Evolutionary conservation across 2,888 invertebrate genomes (phyloP).

Genomic region (Erynnis tages): DNA sequence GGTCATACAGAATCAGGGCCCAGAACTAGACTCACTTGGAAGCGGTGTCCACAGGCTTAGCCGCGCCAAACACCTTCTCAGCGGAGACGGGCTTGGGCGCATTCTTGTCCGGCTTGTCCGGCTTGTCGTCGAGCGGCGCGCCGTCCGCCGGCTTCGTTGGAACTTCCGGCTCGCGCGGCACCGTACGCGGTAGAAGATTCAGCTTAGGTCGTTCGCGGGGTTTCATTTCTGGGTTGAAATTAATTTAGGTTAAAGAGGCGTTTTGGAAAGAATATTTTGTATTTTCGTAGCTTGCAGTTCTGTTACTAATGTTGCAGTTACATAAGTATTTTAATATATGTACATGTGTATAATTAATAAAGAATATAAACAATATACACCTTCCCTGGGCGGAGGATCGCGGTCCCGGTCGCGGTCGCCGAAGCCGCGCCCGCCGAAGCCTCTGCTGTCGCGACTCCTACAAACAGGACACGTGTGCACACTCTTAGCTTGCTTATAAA

Average conservation of each 20-base stretch:
- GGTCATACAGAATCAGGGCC: too few species aligned
- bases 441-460: constrained; percentile 64
- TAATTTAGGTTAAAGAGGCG: neutral
- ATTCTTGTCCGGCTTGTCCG: constrained; percentile 43
- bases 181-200: constrained; percentile 89
- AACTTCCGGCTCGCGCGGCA: constrained; percentile 82
- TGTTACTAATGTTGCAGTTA: too few species aligned
- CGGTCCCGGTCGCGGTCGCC: constrained; percentile 69
- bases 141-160: constrained; percentile 62
- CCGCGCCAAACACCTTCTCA: constrained; percentile 94
- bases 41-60: constrained; percentile 96
- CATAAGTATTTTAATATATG: too few species aligned
- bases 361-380: constrained; percentile 37
- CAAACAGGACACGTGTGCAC: constrained; percentile 21
- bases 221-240: constrained; percentile 54
- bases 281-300: too few species aligned
- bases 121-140: constrained; percentile 44
- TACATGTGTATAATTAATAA: neutral
- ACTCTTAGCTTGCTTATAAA: too few species aligned
- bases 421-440: constrained; percentile 66
- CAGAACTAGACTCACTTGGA: constrained; percentile 85
- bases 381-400: constrained; percentile 70
- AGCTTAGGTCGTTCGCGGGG: constrained; percentile 89
- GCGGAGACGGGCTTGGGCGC: constrained; percentile 80
- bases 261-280: too few species aligned